phyloP scores from a whole-genome alignment of 2,113 vertebrate species.

The Cichladusa arquata region DNA sequence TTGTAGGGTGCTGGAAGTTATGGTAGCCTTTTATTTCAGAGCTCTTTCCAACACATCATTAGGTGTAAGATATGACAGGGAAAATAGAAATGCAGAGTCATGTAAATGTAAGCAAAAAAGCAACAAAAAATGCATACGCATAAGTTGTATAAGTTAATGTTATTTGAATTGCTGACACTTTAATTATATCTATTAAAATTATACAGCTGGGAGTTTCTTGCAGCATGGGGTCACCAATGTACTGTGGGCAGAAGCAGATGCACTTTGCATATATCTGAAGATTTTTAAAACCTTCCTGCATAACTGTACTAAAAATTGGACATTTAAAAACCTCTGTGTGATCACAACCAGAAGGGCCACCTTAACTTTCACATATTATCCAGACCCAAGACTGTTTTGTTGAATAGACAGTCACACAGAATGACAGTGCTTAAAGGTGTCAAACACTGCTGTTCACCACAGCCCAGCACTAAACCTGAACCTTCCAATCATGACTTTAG shows the following conservation, averaged over 20 bases:
- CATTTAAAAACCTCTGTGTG: neutral
- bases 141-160: neutral
- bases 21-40: neutral
- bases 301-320: neutral
- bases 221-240: neutral
- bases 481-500: neutral
- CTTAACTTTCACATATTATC: neutral
- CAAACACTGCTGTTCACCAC: neutral
- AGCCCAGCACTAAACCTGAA: neutral
- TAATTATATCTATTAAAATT: neutral
- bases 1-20: neutral
- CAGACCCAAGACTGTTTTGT: neutral
- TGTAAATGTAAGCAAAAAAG: accelerated
- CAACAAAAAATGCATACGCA: neutral
- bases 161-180: neutral
- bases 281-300: neutral
- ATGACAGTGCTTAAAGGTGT: neutral
- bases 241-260: neutral
- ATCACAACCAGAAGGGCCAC: neutral
- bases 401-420: neutral
- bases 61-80: neutral
- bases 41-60: neutral
- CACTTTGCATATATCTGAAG: neutral
- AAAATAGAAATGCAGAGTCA: neutral
- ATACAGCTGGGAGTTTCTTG: neutral